phyloP scores from a whole-genome alignment of 2,113 vertebrate species.

The Balaeniceps rex region DNA sequence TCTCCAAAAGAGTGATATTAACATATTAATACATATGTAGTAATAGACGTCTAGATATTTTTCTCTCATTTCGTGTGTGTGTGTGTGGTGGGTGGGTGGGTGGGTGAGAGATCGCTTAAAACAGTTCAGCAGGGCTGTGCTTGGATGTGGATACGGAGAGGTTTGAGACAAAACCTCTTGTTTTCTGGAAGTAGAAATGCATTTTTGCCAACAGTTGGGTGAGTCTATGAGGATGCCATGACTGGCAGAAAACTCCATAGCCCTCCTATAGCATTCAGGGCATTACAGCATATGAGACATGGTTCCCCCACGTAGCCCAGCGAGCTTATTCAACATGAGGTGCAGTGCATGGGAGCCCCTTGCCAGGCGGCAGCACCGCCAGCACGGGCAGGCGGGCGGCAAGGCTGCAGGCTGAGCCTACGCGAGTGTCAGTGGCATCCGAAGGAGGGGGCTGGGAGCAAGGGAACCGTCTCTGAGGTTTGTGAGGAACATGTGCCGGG shows the following conservation, averaged over 20 bases:
- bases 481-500: conserved; percentile 6
- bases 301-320: conserved; percentile 1
- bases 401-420: neutral
- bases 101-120: conserved; percentile 38
- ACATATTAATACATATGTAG: conserved; percentile 78
- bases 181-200: conserved; percentile 36
- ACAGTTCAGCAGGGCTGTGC: conserved; percentile 70
- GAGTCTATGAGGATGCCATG: conserved; percentile 45
- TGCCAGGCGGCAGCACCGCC: neutral
- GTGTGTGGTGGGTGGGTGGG: conserved; percentile 43
- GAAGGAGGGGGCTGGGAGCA: neutral
- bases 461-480: conserved; percentile 54
- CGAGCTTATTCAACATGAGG: conserved; percentile 67
- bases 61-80: conserved; percentile 59
- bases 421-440: conserved; percentile 25
- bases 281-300: conserved; percentile 51
- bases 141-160: neutral
- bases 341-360: conserved; percentile 72
- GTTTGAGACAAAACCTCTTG: neutral
- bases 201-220: conserved; percentile 19
- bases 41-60: conserved; percentile 73
- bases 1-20: conserved; percentile 79
- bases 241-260: neutral
- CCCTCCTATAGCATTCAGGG: conserved; percentile 19
- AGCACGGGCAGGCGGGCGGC: neutral